Conservation (phyloP, 2,888 invertebrate species). For the Netelia melanura region DNA sequence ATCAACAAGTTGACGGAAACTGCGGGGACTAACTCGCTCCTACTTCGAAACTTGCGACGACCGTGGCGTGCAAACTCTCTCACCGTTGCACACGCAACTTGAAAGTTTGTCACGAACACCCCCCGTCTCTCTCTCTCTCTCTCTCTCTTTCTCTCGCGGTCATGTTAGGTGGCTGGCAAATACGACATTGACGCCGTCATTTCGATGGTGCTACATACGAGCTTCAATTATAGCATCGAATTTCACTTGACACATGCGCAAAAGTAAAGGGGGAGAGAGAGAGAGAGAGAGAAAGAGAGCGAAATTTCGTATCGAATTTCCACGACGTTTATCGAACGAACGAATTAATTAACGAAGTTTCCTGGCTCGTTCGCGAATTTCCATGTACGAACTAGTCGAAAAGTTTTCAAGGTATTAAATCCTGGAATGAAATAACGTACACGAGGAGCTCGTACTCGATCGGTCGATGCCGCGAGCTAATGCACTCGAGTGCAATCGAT, state of each 20-base stretch:
- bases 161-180: slow-evolving; percentile 23
- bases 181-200: slow-evolving; percentile 39
- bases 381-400: not conserved
- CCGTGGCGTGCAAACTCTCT: slow-evolving; percentile 20
- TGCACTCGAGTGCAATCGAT: not conserved
- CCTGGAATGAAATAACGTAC: too few relatives aligned
- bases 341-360: slow-evolving; percentile 57
- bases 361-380: not conserved
- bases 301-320: slow-evolving; percentile 15
- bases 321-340: slow-evolving; percentile 30
- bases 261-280: not conserved
- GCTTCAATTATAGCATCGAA: slow-evolving; percentile 33
- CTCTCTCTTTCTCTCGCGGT: slow-evolving; percentile 21
- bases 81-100: slow-evolving; percentile 19
- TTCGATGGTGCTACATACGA: slow-evolving; percentile 30
- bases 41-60: not conserved
- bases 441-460: too few relatives aligned
- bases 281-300: not conserved
- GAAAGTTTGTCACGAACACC: slow-evolving; percentile 33
- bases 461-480: too few relatives aligned
- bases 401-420: too few relatives aligned
- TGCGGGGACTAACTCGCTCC: not conserved
- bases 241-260: not conserved
- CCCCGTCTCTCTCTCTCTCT: slow-evolving; percentile 1
- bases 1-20: slow-evolving; percentile 31